phyloP scores from a whole-genome alignment of 1,140 invertebrate genomes.

The Trichonephila clavipes region DNA sequence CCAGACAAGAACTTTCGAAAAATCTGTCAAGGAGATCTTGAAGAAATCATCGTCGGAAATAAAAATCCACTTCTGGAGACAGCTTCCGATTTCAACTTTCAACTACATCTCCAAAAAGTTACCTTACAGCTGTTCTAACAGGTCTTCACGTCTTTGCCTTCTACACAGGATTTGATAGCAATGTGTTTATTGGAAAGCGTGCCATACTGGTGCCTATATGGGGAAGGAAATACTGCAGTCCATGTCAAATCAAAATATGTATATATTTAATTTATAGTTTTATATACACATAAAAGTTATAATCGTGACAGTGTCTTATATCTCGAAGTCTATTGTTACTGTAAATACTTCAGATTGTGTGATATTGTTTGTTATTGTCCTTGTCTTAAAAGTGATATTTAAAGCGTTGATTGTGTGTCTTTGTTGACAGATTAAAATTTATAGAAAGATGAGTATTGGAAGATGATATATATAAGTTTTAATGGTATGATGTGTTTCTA shows the following conservation, averaged over 20 bases:
- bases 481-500: no score
- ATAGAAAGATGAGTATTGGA: no score
- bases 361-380: not conserved
- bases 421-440: no score
- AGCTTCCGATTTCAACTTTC: slow-evolving; percentile 65
- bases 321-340: not conserved
- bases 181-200: not conserved
- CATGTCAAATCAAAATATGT: not conserved
- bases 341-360: not conserved
- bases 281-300: not conserved
- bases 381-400: not conserved
- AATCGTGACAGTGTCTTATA: not conserved
- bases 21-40: slow-evolving; percentile 49
- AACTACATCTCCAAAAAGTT: slow-evolving; percentile 69
- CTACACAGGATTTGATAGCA: slow-evolving; percentile 54
- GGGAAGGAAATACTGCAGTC: not conserved
- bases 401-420: not conserved
- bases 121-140: slow-evolving; percentile 53
- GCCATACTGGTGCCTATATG: not conserved
- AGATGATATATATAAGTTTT: no score
- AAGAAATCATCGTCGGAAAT: slow-evolving; percentile 42
- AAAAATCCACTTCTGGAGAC: not conserved
- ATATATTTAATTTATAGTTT: slow-evolving; percentile 24
- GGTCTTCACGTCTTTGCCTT: slow-evolving; percentile 60
- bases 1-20: slow-evolving; percentile 57